Evolutionary conservation across 2,797 vertebrate species (phyloP), one percentile per base, ranked within the genome.

Genomic region (Gallinago solitaria): DNA sequence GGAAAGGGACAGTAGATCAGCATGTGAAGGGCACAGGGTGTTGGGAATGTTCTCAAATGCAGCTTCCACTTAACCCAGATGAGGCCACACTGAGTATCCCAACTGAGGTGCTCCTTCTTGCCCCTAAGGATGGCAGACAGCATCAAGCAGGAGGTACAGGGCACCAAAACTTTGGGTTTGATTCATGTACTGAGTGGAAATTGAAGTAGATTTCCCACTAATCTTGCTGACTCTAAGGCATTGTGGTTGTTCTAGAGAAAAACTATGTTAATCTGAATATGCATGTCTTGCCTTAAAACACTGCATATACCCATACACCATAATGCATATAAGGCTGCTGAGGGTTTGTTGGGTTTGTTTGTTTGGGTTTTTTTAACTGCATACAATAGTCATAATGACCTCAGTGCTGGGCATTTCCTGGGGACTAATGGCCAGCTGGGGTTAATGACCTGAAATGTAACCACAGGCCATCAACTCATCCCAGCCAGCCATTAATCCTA

Each of bases 401-500:
- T 96, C 86, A 90, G 74, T 86, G 86, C 86, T 94, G 61, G 84
- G 50, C 93, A 94, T 97, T 97, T 98, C 96, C 89, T 94, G 56
- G 82, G 88, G 85, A 97, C 94, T 97, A 97, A 98, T 96, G 87
- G 95, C 94, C 90, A 96, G 57, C 91, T 96, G 92, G 83, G 92
- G 96, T 97, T 97, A 98, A 98, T 96, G 96, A 94, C 64, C 95
- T 97, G 94, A 92, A 95, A 87, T 91, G 83, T 60, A 95, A 84
- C 91, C 78, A 87, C 76, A 94, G 95, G 92, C 95, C 93, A 98
- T 97, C 97, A 97, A 83, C 96, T 97, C 89, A 94, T 97, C 96
- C 92, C 92, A 97, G 76, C 12, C 69, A 92, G 53, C 75, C 93
- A 97, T 98, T 98, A 98, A 97, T 98, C 90, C 93, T 93, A 33